A percentile compares a stretch with the other conserved stretches of the same genome.
Conservation (phyloP, 2,888 invertebrate genomes). For the Rhagium mordax region DNA sequence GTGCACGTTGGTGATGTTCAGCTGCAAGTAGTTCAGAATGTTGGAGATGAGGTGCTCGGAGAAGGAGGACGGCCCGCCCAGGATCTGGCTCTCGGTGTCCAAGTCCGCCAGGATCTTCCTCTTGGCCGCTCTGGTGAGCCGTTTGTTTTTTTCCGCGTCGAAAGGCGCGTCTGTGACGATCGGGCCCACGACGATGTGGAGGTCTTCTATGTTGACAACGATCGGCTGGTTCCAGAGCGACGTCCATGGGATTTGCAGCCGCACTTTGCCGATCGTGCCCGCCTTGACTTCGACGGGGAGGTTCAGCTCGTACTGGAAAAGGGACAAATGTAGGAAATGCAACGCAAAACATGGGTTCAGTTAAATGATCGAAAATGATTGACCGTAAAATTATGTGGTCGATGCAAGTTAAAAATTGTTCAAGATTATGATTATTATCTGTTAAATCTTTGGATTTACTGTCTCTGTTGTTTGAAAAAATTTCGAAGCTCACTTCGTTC, state of each 20-base stretch:
- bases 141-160: slow-evolving; percentile 82
- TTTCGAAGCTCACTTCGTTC: no score
- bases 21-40: slow-evolving; percentile 85
- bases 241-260: slow-evolving; percentile 85
- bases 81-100: slow-evolving; percentile 74
- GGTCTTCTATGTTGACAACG: slow-evolving; percentile 82
- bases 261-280: slow-evolving; percentile 84
- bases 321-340: no score
- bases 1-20: slow-evolving; percentile 85
- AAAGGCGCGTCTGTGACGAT: slow-evolving; percentile 78
- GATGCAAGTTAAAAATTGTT: no score
- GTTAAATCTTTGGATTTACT: no score
- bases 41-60: slow-evolving; percentile 83
- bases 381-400: no score
- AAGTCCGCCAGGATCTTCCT: slow-evolving; percentile 79
- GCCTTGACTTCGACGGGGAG: slow-evolving; percentile 87
- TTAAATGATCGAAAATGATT: no score
- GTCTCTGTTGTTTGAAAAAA: no score
- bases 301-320: slow-evolving; percentile 83
- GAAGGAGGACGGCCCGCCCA: slow-evolving; percentile 78
- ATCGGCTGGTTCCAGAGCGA: slow-evolving; percentile 83
- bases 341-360: no score
- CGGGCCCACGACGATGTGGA: slow-evolving; percentile 84
- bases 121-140: slow-evolving; percentile 82
- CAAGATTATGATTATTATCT: no score